Conservation (phyloP, 2,797 vertebrate genomes). For the Glossophaga mutica region DNA sequence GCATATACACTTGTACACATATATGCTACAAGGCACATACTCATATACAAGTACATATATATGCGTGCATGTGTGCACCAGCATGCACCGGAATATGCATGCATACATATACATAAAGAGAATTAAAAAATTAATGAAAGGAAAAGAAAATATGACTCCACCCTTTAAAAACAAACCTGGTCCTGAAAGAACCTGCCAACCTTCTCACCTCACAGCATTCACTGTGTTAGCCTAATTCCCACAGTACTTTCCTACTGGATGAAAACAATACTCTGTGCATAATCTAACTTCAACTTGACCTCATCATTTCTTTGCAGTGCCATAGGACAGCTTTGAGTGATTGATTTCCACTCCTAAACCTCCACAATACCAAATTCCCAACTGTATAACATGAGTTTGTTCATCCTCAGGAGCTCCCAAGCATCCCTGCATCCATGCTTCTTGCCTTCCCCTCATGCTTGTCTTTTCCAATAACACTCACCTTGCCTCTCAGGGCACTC, state of each 20-base stretch:
- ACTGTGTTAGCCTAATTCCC: not conserved
- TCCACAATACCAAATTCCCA: not conserved
- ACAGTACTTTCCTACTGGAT: not conserved
- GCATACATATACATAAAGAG: no score
- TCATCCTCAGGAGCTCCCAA: not conserved
- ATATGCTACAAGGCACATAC: not conserved
- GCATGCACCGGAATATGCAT: no score
- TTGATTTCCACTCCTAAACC: not conserved
- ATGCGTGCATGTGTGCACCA: not conserved
- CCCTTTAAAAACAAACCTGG: not conserved
- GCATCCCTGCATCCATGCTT: not conserved
- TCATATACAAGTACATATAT: accelerated
- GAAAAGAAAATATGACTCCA: not conserved
- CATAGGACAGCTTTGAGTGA: not conserved
- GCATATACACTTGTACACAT: not conserved
- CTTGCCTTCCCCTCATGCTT: not conserved
- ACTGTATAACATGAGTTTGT: not conserved
- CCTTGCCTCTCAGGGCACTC: not conserved
- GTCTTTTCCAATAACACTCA: not conserved
- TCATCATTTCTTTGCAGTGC: not conserved
- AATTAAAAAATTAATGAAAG: not conserved
- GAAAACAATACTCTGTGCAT: not conserved
- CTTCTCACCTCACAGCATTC: not conserved
- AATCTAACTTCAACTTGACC: not conserved
- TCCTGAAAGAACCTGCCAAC: not conserved